Base-by-base conservation (phyloP, 2,888 invertebrate species). In the Oeneis ivallda region DNA sequence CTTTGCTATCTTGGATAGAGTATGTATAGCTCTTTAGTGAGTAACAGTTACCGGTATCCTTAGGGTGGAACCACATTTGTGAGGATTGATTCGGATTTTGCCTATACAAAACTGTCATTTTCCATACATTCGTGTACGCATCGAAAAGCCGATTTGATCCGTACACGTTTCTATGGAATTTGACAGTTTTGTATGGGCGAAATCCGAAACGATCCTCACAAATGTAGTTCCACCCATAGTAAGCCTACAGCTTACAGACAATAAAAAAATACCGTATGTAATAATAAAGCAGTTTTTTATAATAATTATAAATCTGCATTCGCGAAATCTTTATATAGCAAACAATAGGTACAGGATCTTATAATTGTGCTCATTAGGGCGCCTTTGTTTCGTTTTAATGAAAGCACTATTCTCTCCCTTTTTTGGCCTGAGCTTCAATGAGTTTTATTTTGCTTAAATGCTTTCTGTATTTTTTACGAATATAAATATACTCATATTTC, bases 361-460 rank as follows among this genome's bases (percentile, higher is more conserved):
- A 34, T 59, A 52, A 45, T 59, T 59, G n/a, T 59, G 52, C 59
- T 64, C 64, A 64, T 64, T 58, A 64, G 58, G 15, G 64, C 34
- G 34, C 52, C 34, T 52, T 64, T 64, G 64, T 58, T n/a, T 13
- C 32, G 32, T 59, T 47, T 64, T 64, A 57, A 56, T 63, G 56
- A 63, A 63, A 58, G 52, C 52, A 58, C 19, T 32, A 19, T 64
- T 32, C 57, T 64, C 26, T 37, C 45, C 37, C 39, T 54, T 49
- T 64, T 64, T 58, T 50, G 52, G 43, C 59, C 13, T 47, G 17
- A 43, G 37, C 50, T 52, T 62, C 62, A 62, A 59, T 59, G 47
- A 47, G 47, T 59, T 59, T 59, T 37, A 26, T 17, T 47, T 47
- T 2, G 15, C 34, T 39, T 37, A 15, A 17, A 54, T 54, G 17